Conservation (phyloP, 2,888 invertebrate genomes). For the Ormyrus nitidulus region DNA sequence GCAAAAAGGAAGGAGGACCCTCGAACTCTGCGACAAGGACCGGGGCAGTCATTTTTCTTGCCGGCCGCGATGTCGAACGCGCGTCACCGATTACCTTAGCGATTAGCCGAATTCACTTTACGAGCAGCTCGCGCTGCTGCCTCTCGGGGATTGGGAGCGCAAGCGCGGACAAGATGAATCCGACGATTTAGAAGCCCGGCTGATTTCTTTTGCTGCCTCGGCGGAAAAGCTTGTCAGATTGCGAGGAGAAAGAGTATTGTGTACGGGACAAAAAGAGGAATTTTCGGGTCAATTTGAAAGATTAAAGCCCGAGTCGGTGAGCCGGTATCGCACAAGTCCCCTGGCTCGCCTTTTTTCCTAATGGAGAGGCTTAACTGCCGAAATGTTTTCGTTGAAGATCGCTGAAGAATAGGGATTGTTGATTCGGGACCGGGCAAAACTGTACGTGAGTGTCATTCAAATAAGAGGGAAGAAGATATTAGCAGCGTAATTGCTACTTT, state of each 20-base stretch:
- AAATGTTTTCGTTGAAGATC: constrained; percentile 12
- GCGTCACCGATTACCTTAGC: constrained; percentile 49
- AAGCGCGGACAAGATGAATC: constrained; percentile 32
- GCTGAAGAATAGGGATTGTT: too few relatives aligned
- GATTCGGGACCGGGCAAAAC: too few relatives aligned
- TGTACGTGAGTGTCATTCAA: too few relatives aligned
- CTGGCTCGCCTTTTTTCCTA: background rate
- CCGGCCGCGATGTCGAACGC: background rate
- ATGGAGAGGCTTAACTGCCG: background rate
- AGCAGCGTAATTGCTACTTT: too few relatives aligned
- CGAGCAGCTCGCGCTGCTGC: background rate
- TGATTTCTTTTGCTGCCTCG: constrained; percentile 17
- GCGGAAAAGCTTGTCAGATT: constrained; percentile 6
- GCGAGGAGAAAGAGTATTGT: background rate
- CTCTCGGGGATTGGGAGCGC: background rate
- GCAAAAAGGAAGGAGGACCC: background rate
- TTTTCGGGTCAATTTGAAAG: constrained; percentile 52
- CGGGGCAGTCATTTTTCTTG: constrained; percentile 39
- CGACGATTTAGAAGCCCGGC: constrained; percentile 11
- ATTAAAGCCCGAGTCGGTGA: constrained; percentile 35
- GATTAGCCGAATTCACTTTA: constrained; percentile 54
- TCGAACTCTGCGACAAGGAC: constrained; percentile 20
- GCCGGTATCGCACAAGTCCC: too few relatives aligned
- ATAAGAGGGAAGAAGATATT: too few relatives aligned
- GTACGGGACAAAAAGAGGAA: background rate